A percentile compares a stretch with the other conserved stretches of the same genome.
Evolutionary conservation across 1,140 invertebrate species (phyloP).

Genomic region (Megalonaias nervosa): DNA sequence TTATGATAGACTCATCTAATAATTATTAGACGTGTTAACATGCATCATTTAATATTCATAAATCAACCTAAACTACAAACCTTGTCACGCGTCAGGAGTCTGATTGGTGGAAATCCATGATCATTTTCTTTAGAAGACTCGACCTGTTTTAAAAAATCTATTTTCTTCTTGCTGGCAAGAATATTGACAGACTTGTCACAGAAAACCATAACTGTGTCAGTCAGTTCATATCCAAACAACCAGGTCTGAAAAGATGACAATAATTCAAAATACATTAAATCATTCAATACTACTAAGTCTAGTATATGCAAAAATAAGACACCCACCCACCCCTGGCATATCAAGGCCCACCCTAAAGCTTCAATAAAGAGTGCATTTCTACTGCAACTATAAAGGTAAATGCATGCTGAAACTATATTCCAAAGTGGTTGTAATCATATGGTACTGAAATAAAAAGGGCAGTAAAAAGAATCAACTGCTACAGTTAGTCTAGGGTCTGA

Average conservation of each 20-base stretch:
- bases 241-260: conserved; percentile 82
- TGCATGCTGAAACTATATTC: too few relatives aligned
- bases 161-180: conserved; percentile 97
- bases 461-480: too few relatives aligned
- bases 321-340: not conserved
- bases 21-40: too few relatives aligned
- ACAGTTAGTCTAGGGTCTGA: too few relatives aligned
- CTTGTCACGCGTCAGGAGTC: conserved; percentile 92
- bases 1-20: not conserved
- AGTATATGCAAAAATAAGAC: not conserved
- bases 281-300: not conserved
- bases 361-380: not conserved
- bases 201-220: conserved; percentile 95
- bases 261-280: not conserved
- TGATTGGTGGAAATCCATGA: conserved; percentile 82
- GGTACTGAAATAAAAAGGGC: too few relatives aligned
- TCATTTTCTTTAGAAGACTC: conserved; percentile 88
- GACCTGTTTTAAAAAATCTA: conserved; percentile 95
- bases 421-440: too few relatives aligned
- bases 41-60: not conserved
- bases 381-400: too few relatives aligned
- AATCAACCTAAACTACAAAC: conserved; percentile 72
- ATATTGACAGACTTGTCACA: conserved; percentile 89
- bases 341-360: not conserved
- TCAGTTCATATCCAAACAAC: conserved; percentile 97